These are phyloP conservation scores for Peromyscus polionotus DNA, from an alignment of 2,113 vertebrate genomes.

Conservation along the genomic window DNA sequence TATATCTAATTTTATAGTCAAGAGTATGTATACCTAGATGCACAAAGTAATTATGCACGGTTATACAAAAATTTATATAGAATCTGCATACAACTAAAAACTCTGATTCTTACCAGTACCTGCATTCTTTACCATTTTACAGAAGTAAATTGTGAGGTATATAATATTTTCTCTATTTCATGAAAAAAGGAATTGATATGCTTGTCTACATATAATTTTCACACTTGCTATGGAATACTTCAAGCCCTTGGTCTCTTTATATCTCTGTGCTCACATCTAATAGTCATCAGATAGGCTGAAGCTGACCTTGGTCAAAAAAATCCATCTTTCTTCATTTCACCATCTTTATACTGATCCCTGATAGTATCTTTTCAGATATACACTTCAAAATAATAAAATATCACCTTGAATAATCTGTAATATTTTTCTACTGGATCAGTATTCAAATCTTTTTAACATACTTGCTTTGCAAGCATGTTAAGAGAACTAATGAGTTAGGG, in stretches of 20 bases:
- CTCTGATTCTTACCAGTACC: not conserved
- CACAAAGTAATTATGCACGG: not conserved
- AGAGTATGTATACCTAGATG: not conserved
- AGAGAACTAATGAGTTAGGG: conserved; percentile 63
- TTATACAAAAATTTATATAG: not conserved
- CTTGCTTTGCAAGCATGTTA: conserved; percentile 55
- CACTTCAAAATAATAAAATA: conserved; percentile 59
- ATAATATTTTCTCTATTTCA: conserved; percentile 20
- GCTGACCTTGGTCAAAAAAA: not conserved
- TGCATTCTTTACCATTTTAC: not conserved
- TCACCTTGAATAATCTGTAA: conserved; percentile 58
- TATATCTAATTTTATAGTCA: conserved; percentile 30
- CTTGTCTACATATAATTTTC: not conserved
- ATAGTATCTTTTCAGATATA: not conserved
- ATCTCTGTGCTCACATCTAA: not conserved
- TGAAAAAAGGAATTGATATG: not conserved
- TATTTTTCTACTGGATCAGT: conserved; percentile 35
- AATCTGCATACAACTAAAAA: conserved; percentile 12
- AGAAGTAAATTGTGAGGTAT: not conserved
- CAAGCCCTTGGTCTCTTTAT: not conserved
- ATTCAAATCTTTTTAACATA: conserved; percentile 61
- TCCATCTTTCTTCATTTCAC: not conserved
- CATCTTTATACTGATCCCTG: conserved; percentile 10
- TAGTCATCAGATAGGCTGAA: not conserved
- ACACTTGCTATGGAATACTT: not conserved